phyloP scores from a whole-genome alignment of 2,888 invertebrate species.

The Chrysopilus asiliformis region DNA sequence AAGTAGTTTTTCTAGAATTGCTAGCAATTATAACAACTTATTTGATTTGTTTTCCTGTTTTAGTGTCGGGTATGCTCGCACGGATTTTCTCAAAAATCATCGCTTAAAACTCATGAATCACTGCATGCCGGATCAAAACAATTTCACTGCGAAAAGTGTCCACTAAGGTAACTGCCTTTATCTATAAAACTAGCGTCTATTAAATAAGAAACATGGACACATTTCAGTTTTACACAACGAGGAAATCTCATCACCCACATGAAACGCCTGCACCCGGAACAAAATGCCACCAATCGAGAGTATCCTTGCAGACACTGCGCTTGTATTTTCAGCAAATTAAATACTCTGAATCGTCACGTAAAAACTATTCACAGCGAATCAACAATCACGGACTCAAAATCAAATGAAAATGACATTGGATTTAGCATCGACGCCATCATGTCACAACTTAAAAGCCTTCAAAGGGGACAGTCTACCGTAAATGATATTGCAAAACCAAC shows the following conservation, averaged over 20 bases:
- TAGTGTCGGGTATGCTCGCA: neutral
- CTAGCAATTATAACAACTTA: neutral
- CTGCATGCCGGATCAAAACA: conserved; percentile 15
- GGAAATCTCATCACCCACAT: conserved; percentile 16
- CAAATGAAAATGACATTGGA: too few species aligned
- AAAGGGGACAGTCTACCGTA: too few species aligned
- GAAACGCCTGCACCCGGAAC: conserved; percentile 13
- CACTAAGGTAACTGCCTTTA: neutral
- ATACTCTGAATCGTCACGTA: neutral
- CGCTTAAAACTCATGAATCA: conserved; percentile 17
- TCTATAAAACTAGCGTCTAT: too few species aligned
- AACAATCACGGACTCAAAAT: too few species aligned
- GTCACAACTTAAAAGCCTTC: too few species aligned
- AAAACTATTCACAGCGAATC: too few species aligned
- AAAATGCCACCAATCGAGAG: conserved; percentile 4
- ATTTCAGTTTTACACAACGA: conserved; percentile 16
- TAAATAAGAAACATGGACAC: neutral
- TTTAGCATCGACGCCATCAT: too few species aligned
- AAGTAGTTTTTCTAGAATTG: neutral
- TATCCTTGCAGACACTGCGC: conserved; percentile 15
- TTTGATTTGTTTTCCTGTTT: neutral
- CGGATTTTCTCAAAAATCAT: neutral
- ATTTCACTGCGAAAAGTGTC: conserved; percentile 14
- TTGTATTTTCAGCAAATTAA: neutral
- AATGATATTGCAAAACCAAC: too few species aligned